Evolutionary conservation across 2,113 vertebrate species (phyloP).

Genomic region (rabbit (Oryctolagus cuniculus)): mOryCun1.1 NC_091438.1:142560501-142561000

Average conservation of each 20-base stretch:
- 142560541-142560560: neutral
- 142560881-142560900: neutral
- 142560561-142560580: neutral
- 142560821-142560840: neutral
- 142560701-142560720: neutral
- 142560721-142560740: neutral
- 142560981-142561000: constrained; percentile 52
- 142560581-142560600: neutral
- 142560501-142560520: neutral
- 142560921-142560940: constrained; percentile 60
- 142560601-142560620: neutral
- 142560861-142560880: neutral
- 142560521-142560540: neutral
- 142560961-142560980: constrained; percentile 23
- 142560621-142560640: neutral
- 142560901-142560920: neutral
- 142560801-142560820: neutral
- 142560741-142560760: constrained; percentile 28
- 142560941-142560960: neutral
- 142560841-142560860: neutral
- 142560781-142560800: neutral
- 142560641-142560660: neutral
- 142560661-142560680: neutral
- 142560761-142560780: neutral
- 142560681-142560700: constrained; percentile 5